Percentiles rank a stretch among this genome's conserved stretches.
Conservation (phyloP, 2,888 invertebrate genomes). For the Drosophila ustulata region DNA sequence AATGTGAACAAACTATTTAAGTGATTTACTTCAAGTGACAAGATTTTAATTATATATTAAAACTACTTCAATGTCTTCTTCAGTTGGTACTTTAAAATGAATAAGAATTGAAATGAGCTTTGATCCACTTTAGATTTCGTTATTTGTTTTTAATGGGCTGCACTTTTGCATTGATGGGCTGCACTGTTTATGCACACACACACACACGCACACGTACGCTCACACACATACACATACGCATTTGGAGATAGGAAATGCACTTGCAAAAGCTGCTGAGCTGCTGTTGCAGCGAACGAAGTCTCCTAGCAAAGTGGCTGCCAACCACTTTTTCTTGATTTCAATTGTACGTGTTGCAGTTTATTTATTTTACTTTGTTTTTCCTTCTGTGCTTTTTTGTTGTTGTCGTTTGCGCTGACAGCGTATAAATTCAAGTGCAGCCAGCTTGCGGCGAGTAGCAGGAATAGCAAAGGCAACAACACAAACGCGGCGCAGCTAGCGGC, state of each 20-base stretch:
- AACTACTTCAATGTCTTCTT: too few relatives aligned
- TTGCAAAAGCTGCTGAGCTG: background rate
- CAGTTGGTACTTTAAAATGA: too few relatives aligned
- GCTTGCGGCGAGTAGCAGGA: conserved; percentile 23
- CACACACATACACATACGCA: background rate
- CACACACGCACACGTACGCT: conserved; percentile 3
- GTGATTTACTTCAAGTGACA: too few relatives aligned
- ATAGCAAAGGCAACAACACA: conserved; percentile 15
- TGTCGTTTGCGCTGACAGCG: conserved; percentile 22
- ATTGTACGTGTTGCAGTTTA: conserved; percentile 5
- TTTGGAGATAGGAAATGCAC: background rate
- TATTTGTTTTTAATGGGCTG: background rate
- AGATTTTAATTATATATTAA: too few relatives aligned
- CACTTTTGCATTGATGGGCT: conserved; percentile 3
- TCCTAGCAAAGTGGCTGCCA: conserved; percentile 18
- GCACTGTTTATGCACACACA: conserved; percentile 12
- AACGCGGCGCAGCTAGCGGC: background rate
- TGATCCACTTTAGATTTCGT: background rate
- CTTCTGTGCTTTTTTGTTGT: conserved; percentile 7
- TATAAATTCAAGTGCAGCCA: conserved; percentile 53
- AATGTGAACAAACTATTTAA: too few relatives aligned
- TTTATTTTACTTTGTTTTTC: conserved; percentile 12
- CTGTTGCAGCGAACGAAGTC: background rate
- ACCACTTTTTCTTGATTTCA: conserved; percentile 39
- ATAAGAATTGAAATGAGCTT: too few relatives aligned